These are phyloP conservation scores for Aegithalos caudatus DNA, from an alignment of 2,113 vertebrate species.

Conservation along the genomic window DNA sequence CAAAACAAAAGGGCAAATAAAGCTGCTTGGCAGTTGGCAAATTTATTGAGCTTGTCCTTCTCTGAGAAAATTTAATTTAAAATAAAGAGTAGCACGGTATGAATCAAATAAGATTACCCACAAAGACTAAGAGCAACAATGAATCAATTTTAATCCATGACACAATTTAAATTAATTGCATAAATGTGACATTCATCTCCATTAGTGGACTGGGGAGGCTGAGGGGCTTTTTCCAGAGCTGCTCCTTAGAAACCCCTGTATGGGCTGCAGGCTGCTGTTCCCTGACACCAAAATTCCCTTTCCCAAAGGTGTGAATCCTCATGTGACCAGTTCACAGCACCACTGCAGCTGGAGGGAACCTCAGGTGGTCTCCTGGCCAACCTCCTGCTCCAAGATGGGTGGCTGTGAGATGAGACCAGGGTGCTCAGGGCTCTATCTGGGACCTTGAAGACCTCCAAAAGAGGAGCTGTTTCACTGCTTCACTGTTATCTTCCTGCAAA, in stretches of 20 bases:
- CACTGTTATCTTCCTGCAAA: neutral
- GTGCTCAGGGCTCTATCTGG: neutral
- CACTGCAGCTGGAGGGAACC: neutral
- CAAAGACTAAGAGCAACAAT: neutral
- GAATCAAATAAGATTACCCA: slow-evolving; percentile 9
- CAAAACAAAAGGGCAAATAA: neutral
- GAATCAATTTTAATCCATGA: neutral
- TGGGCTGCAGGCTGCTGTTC: neutral
- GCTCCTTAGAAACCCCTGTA: neutral
- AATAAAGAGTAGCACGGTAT: neutral
- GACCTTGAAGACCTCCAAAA: neutral
- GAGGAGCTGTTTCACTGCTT: neutral
- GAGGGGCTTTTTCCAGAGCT: neutral
- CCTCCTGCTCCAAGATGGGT: neutral
- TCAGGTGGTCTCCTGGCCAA: neutral
- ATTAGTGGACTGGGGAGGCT: neutral
- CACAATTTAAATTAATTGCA: neutral
- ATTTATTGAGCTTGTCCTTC: slow-evolving; percentile 19
- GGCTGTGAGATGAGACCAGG: neutral
- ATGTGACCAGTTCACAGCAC: neutral
- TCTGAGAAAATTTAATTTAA: slow-evolving; percentile 22
- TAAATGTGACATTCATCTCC: neutral
- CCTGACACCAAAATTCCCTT: neutral
- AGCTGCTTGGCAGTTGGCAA: neutral
- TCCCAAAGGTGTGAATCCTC: neutral